Evolutionary conservation across 2,113 vertebrate species (phyloP).

Genomic region (Pelodiscus sinensis): DNA sequence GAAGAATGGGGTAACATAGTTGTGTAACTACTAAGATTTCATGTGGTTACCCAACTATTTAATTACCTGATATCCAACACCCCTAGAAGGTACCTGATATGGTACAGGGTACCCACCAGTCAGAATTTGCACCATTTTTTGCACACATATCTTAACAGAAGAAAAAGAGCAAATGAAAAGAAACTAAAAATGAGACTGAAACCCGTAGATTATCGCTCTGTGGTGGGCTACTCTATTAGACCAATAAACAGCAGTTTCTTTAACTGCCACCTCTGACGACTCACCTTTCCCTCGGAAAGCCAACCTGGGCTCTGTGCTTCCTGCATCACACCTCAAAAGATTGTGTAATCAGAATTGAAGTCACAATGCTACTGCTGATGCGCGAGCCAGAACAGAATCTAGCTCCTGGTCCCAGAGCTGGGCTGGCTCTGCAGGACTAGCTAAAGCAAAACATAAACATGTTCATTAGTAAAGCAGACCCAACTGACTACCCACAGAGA

Average conservation of each 20-base stretch:
- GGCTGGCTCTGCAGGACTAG: not conserved
- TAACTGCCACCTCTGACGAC: not conserved
- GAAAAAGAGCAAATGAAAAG: not conserved
- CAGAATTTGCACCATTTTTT: not conserved
- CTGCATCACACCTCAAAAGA: not conserved
- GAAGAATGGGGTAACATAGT: no score
- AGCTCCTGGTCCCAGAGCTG: not conserved
- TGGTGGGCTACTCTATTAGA: not conserved
- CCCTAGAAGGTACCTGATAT: not conserved
- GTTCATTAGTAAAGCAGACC: not conserved
- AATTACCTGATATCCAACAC: no score
- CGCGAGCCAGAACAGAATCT: rapidly evolving
- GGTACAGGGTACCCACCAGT: not conserved
- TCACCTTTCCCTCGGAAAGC: not conserved
- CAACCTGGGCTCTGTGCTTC: rapidly evolving
- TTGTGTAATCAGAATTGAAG: not conserved
- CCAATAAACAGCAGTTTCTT: not conserved
- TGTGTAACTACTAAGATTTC: no score
- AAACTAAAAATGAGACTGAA: not conserved
- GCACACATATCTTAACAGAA: not conserved
- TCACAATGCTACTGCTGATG: rapidly evolving
- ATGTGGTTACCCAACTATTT: no score
- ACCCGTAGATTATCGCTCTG: rapidly evolving
- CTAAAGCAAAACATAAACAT: not conserved
- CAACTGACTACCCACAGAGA: not conserved